These are phyloP conservation scores for Phoenicopterus ruber DNA, from an alignment of 2,113 vertebrate species.

Conservation along the genomic window DNA sequence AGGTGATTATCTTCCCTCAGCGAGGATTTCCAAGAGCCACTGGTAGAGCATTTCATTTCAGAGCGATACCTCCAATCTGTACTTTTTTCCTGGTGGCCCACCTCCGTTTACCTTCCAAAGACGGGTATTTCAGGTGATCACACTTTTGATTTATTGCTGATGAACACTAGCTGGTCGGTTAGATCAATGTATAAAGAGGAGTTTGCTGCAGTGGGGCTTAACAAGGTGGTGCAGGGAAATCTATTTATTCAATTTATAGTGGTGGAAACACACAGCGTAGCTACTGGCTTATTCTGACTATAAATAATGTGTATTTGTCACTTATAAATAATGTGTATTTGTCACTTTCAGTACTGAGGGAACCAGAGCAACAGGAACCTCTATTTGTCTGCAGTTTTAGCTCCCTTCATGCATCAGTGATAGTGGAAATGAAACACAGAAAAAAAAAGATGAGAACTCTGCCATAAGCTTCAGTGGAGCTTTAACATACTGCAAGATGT, in stretches of 20 bases:
- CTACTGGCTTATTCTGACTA: neutral
- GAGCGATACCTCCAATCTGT: neutral
- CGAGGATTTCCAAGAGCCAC: neutral
- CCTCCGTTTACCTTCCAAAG: neutral
- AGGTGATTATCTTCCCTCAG: neutral
- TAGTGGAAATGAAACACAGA: neutral
- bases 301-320: neutral
- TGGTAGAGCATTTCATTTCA: neutral
- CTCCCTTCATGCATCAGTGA: slow-evolving; percentile 19
- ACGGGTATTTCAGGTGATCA: neutral
- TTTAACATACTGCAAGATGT: slow-evolving; percentile 6
- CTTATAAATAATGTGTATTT: neutral
- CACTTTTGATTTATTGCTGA: neutral
- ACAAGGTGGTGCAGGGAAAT: neutral
- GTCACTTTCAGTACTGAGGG: neutral
- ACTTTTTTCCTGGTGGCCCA: neutral
- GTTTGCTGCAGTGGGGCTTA: neutral
- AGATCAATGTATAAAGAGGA: neutral
- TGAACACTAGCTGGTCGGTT: neutral
- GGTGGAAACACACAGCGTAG: neutral
- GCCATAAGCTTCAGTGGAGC: neutral
- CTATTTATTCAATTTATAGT: neutral
- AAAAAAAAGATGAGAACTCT: neutral
- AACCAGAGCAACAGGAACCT: neutral
- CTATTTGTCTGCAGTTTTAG: slow-evolving; percentile 14